Percentiles rank a stretch among this genome's conserved stretches.
phyloP scores from a whole-genome alignment of 2,113 vertebrate species.

The Daubentonia madagascariensis region DNA sequence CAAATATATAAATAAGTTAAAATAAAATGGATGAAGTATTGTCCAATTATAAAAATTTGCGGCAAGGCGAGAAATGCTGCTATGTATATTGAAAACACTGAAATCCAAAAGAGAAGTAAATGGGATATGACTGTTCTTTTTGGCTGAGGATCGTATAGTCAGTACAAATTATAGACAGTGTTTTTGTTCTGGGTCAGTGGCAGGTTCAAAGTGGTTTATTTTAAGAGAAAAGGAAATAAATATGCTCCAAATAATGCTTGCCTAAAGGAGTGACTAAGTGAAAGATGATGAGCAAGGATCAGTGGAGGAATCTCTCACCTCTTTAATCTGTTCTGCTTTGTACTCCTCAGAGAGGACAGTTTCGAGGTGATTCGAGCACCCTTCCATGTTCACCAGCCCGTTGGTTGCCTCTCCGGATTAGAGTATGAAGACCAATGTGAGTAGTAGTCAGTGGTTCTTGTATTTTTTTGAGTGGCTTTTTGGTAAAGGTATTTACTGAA shows the following conservation, averaged over 20 bases:
- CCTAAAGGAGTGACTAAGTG: neutral
- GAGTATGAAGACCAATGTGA: neutral
- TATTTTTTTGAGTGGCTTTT: neutral
- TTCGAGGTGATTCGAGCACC: neutral
- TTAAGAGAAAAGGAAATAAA: neutral
- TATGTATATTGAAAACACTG: neutral
- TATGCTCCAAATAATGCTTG: neutral
- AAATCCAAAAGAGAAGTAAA: neutral
- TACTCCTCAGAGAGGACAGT: neutral
- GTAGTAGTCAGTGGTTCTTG: neutral
- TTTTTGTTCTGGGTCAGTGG: neutral
- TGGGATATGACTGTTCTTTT: too few relatives aligned
- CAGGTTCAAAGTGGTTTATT: neutral
- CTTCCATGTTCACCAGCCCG: neutral
- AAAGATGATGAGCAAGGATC: neutral
- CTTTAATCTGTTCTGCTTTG: neutral
- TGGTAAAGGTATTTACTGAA: neutral
- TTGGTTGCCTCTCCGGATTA: neutral
- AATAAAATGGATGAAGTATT: neutral
- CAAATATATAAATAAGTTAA: neutral
- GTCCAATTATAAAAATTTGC: neutral
- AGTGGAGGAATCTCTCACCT: accelerated
- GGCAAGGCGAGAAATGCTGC: neutral
- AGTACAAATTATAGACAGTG: neutral
- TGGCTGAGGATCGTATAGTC: neutral